These are phyloP conservation scores for Steatocranus sp. DNA, from an alignment of 2,797 vertebrate species.

Conservation along the genomic window DNA sequence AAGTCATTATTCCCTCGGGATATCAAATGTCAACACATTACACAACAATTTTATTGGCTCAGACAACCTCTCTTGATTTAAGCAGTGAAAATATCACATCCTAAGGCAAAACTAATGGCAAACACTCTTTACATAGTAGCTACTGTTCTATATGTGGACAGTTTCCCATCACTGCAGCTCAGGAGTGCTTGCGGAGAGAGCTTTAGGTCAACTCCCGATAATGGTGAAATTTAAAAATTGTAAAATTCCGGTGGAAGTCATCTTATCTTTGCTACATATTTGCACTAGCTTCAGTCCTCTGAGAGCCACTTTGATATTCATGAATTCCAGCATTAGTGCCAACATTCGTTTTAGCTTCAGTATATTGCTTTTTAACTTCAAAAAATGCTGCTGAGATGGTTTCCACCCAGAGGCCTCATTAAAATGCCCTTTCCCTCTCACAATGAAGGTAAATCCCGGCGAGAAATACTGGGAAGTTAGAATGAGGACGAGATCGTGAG, in stretches of 20 bases:
- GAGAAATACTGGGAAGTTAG: background rate
- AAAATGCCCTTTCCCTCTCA: constrained; percentile 32
- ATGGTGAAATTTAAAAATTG: background rate
- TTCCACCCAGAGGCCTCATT: constrained; percentile 34
- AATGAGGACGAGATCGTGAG: background rate
- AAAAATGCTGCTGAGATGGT: constrained; percentile 43
- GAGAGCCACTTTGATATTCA: constrained; percentile 35
- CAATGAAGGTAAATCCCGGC: constrained; percentile 2
- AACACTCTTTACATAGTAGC: background rate
- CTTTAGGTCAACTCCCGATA: background rate
- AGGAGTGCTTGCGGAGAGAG: background rate
- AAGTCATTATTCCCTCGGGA: background rate
- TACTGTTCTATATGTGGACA: background rate
- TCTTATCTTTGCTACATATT: background rate
- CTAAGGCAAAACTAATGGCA: background rate
- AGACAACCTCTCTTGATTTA: background rate
- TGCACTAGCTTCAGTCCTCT: background rate
- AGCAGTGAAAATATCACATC: background rate
- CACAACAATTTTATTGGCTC: background rate
- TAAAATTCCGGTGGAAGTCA: background rate
- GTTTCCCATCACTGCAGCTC: background rate
- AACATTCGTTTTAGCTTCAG: constrained; percentile 32
- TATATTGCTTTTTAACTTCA: constrained; percentile 42
- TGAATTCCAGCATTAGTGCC: constrained; percentile 28
- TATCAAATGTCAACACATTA: constrained; percentile 1